A percentile compares a stretch with the other conserved stretches of the same genome.
Evolutionary conservation across 2,888 invertebrate genomes (phyloP).

Genomic region (Sthenelais limicola): DNA sequence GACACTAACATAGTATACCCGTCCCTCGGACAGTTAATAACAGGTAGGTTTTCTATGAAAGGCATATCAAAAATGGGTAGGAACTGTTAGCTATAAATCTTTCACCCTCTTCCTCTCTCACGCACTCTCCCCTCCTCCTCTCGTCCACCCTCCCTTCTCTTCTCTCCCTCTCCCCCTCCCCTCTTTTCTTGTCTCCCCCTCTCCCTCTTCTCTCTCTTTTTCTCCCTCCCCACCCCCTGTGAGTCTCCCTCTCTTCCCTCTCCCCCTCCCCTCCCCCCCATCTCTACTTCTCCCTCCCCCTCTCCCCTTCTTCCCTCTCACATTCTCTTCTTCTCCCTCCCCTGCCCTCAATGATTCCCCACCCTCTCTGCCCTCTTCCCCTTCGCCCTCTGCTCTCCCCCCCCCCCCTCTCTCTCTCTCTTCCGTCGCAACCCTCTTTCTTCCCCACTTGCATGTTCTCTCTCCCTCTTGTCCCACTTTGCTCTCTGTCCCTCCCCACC

Average conservation of each 20-base stretch:
- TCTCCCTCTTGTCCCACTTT: too few species aligned
- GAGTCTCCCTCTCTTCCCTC: constrained; percentile 6
- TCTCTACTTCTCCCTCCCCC: constrained; percentile 44
- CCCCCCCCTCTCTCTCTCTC: neutral
- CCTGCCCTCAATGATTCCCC: constrained; percentile 2
- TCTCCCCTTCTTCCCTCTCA: constrained; percentile 45
- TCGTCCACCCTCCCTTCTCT: neutral
- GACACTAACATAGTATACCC: too few species aligned
- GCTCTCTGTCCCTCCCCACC: too few species aligned
- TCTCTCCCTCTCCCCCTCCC: constrained; percentile 44
- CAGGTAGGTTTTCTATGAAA: too few species aligned
- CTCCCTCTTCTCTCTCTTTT: neutral
- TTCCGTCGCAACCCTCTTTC: neutral
- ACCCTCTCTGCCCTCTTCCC: neutral
- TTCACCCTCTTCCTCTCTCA: neutral
- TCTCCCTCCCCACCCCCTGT: neutral
- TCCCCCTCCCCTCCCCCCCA: constrained; percentile 7
- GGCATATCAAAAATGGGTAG: too few species aligned
- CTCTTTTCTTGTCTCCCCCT: constrained; percentile 11
- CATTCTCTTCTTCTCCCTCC: constrained; percentile 41
- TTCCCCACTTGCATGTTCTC: neutral
- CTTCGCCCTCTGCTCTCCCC: neutral
- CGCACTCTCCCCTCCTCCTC: neutral
- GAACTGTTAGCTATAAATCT: too few species aligned
- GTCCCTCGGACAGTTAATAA: too few species aligned